phyloP scores from a whole-genome alignment of 2,797 vertebrate genomes.

The Melanotaenia maccullochi region DNA sequence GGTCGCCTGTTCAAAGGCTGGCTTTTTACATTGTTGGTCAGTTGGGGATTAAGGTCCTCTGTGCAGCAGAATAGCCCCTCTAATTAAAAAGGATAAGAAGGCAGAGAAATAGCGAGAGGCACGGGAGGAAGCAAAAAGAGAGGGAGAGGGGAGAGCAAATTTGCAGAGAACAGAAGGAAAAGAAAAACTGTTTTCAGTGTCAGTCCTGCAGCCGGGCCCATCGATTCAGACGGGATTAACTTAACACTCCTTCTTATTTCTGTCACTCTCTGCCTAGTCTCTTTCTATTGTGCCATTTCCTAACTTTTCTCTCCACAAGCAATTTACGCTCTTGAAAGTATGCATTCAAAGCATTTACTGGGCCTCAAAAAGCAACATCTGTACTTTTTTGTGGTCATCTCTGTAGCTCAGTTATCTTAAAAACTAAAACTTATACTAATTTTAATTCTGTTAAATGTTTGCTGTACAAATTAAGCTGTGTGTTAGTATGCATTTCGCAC shows the following conservation, averaged over 20 bases:
- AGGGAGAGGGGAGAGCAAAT: constrained; percentile 81
- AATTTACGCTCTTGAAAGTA: constrained; percentile 21
- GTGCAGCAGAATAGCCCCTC: constrained; percentile 98
- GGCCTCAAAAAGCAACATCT: constrained; percentile 9
- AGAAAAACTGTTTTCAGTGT: constrained; percentile 95
- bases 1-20: constrained; percentile 97
- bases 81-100: constrained; percentile 99
- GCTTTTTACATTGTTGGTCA: constrained; percentile 99
- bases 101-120: constrained; percentile 83
- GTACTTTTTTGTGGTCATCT: not conserved
- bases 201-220: constrained; percentile 90
- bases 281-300: constrained; percentile 43
- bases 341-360: constrained; percentile 20
- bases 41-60: constrained; percentile 98
- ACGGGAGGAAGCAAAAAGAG: constrained; percentile 81
- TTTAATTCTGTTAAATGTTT: constrained; percentile 17
- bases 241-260: constrained; percentile 74
- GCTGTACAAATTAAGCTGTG: not conserved
- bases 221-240: constrained; percentile 86
- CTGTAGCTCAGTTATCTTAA: not conserved
- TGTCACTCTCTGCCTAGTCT: constrained; percentile 48
- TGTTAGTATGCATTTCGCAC: constrained; percentile 5
- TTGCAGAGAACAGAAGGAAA: constrained; percentile 91
- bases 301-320: constrained; percentile 47
- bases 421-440: not conserved